phyloP scores from a whole-genome alignment of 1,140 invertebrate genomes.

The Leptonema lineaticorne region DNA sequence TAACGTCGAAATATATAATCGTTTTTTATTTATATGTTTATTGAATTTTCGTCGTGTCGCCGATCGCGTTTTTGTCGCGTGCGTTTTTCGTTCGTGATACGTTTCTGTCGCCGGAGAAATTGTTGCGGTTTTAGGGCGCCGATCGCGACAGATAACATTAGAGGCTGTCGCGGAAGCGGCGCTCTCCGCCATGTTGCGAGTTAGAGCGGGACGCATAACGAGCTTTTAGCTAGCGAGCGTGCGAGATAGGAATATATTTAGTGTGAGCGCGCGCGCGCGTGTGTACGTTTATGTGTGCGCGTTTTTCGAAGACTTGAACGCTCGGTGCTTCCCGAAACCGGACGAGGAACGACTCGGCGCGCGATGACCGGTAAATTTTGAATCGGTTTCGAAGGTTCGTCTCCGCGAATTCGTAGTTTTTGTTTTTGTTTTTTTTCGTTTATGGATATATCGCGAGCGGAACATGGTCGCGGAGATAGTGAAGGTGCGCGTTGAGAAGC shows the following conservation, averaged over 20 bases:
- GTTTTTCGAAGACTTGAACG: conserved; percentile 12
- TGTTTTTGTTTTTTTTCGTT: neutral
- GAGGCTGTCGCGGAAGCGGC: conserved; percentile 37
- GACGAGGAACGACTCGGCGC: conserved; percentile 13
- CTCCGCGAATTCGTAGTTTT: neutral
- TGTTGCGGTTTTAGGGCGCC: neutral
- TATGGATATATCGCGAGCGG: neutral
- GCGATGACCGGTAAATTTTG: conserved; percentile 22
- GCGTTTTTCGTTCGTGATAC: too few relatives aligned
- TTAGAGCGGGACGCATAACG: conserved; percentile 35
- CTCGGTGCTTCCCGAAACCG: conserved; percentile 25
- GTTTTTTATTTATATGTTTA: neutral
- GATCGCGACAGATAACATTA: conserved; percentile 22
- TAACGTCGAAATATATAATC: neutral
- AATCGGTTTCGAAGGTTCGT: neutral
- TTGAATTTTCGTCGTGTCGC: neutral
- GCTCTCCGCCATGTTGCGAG: conserved; percentile 41
- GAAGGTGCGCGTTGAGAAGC: neutral
- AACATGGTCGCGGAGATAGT: neutral
- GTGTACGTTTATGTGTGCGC: neutral
- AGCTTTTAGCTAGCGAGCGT: too few relatives aligned
- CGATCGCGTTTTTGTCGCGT: neutral
- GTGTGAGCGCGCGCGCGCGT: conserved; percentile 16
- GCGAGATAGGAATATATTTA: too few relatives aligned
- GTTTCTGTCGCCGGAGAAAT: neutral